Percentiles rank a stretch among this genome's conserved stretches.
phyloP scores from a whole-genome alignment of 2,888 invertebrate species.

The Merodon equestris region DNA sequence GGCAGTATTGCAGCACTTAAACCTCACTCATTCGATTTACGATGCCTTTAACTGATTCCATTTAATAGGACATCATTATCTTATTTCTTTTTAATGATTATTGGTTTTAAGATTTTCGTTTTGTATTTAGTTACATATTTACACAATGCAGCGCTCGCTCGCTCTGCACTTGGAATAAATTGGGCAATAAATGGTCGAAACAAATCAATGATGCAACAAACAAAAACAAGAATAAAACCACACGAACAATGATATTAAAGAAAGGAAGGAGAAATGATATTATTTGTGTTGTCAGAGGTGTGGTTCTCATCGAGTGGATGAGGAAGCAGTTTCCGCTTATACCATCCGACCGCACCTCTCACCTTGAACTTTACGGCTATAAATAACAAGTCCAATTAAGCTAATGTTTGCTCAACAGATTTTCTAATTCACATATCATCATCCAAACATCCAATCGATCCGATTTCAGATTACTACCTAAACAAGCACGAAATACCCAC shows the following conservation, averaged over 20 bases:
- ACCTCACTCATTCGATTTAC: slow-evolving; percentile 59
- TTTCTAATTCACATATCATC: slow-evolving; percentile 65
- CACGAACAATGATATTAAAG: too few species aligned
- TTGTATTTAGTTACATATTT: slow-evolving; percentile 62
- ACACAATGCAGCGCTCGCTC: slow-evolving; percentile 24
- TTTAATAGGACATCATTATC: slow-evolving; percentile 67
- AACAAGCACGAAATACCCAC: too few species aligned
- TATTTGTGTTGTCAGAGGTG: too few species aligned
- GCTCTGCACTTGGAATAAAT: slow-evolving; percentile 29
- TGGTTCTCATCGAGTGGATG: too few species aligned
- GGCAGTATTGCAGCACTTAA: slow-evolving; percentile 53
- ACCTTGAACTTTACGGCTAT: neutral
- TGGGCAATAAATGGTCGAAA: slow-evolving; percentile 50
- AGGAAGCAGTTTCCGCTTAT: too few species aligned
- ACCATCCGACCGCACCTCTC: too few species aligned
- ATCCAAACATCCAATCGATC: slow-evolving; percentile 5
- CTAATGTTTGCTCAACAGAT: slow-evolving; percentile 47
- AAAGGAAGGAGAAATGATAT: too few species aligned
- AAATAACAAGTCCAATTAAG: slow-evolving; percentile 26
- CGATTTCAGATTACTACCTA: too few species aligned
- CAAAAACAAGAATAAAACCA: too few species aligned
- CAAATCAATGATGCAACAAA: slow-evolving; percentile 46
- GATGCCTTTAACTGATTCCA: slow-evolving; percentile 66
- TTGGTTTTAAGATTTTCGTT: slow-evolving; percentile 60
- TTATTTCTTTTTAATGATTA: slow-evolving; percentile 68